Evolutionary conservation across 2,888 invertebrate species (phyloP), one percentile per base, ranked within the genome.

Genomic region (Tetropium fuscum): DNA sequence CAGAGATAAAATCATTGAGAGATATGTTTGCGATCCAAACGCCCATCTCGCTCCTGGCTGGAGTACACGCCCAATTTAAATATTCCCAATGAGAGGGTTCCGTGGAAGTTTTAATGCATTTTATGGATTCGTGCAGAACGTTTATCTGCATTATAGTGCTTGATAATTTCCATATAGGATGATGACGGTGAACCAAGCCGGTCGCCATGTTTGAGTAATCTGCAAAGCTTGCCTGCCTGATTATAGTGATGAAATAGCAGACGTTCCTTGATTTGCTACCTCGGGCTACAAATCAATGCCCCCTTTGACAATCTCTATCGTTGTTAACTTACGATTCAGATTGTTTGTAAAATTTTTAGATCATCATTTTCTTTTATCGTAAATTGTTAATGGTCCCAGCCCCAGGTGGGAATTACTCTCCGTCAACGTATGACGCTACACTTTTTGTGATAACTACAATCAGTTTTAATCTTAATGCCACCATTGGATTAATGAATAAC

Each of bases 101-200:
- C 64, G 69, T 64, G 66, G 69, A 63, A 59, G 62, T 72, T 79
- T 79, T 77, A 77, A 77, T 77, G 75, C 75, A 73, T 79, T 80
- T 79, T 78, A 78, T 74, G 76, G 77, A 79, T 80, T 78, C 80
- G 78, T 75, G 76, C 76, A 72, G 71, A 74, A 72, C 79, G 77
- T 79, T 80, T 80, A 79, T 74, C 77, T 75, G 75, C 75, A 79
- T 80, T 79, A 80, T 79, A 79, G 78, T 78, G 72, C 75, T 76
- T 72, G 69, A 72, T 75, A 76, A 80, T 80, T 79, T 80, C 79
- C 80, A 80, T 79, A 80, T 76, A 69, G 67, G 74, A 74, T 78
- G 76, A 77, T 75, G 74, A 76, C 70, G 74, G 75, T 73, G 73
- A 47, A 63, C 48, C 43, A 41, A 49, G 53, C 22, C 58, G 59